These are phyloP conservation scores for Strigops habroptila DNA, from an alignment of 2,113 vertebrate species.

Conservation along the genomic window DNA sequence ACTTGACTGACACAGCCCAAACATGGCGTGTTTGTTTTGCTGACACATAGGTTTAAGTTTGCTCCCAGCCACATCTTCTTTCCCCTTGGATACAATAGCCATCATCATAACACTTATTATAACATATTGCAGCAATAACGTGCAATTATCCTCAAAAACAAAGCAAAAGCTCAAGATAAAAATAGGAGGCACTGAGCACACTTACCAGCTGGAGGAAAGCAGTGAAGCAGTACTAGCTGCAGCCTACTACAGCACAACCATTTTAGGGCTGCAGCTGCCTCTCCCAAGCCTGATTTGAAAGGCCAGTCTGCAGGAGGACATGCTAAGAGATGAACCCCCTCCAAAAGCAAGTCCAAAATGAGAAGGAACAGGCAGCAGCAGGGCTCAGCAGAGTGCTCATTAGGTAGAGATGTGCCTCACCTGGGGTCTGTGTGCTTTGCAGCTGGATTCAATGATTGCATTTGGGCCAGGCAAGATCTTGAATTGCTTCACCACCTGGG, in stretches of 20 bases:
- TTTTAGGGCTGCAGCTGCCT: background rate
- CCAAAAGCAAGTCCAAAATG: background rate
- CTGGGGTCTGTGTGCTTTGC: background rate
- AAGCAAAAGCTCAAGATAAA: slow-evolving; percentile 64
- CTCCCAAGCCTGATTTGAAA: background rate
- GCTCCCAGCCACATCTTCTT: slow-evolving; percentile 48
- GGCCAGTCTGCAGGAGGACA: background rate
- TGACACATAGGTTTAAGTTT: slow-evolving; percentile 13
- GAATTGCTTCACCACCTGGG: background rate
- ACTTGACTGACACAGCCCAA: slow-evolving; percentile 31
- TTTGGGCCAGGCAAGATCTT: background rate
- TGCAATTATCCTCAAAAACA: slow-evolving; percentile 63
- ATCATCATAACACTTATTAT: slow-evolving; percentile 51
- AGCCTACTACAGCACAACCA: background rate
- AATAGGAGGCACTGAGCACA: slow-evolving; percentile 44
- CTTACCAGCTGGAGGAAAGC: slow-evolving; percentile 59
- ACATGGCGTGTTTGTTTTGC: slow-evolving; percentile 14
- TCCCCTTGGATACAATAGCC: slow-evolving; percentile 42
- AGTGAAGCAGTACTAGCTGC: background rate
- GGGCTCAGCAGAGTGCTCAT: background rate
- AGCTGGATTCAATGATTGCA: background rate
- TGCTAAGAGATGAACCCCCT: accelerated
- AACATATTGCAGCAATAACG: slow-evolving; percentile 58
- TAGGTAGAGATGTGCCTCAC: background rate
- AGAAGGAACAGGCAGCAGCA: accelerated